Base-by-base conservation (phyloP, 2,113 vertebrate genomes). In the Falco punctatus region DNA sequence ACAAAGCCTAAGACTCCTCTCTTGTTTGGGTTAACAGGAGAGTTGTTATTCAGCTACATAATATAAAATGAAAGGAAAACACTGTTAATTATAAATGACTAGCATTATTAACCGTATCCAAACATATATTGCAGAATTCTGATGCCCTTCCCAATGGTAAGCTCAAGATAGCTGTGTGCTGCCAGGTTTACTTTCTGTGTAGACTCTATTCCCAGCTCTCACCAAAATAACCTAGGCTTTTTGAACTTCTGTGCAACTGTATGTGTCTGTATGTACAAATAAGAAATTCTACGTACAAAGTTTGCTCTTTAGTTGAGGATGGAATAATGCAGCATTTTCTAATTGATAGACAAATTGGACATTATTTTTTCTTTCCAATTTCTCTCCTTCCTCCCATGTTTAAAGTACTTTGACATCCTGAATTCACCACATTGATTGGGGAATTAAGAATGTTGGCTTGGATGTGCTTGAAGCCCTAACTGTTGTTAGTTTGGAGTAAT, bases 21-120 rank as follows among this genome's bases (percentile, higher is more conserved):
- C 46, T 3, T 1, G 20, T 86, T 86, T 77, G 55, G 16, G 23
- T 77, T 82, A 96, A 59, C 33, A 62, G 32, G n/a, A 57, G 72
- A 81, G 69, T 84, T 92, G 75, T 62, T 91, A 74, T 14, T 95
- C 61, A 79, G 48, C n/a, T 74, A n/a, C 42, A 42, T 71, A 71
- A 89, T 48, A 32, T 86, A 67, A 86, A 89, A 92, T 77, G 62
- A 77, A 74, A 55, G 40, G 72, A 91, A 33, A 93, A 62, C 6
- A 13, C 20, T 80, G 40, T 90, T 92, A 94, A 80, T 80, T 92
- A 72, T 91, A 83, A 72, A 93, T 62, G 19, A 75, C 44, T 59
- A 75, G 16, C 35, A 44, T 95, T 94, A 85, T 90, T 96, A 93
- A 46, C 52, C 91, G 27, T 64, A 30, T 85, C 57, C 84, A 90